Evolutionary conservation across 2,888 invertebrate species (phyloP), one percentile per base, ranked within the genome.

Genomic region (Cactoblastis cactorum): DNA sequence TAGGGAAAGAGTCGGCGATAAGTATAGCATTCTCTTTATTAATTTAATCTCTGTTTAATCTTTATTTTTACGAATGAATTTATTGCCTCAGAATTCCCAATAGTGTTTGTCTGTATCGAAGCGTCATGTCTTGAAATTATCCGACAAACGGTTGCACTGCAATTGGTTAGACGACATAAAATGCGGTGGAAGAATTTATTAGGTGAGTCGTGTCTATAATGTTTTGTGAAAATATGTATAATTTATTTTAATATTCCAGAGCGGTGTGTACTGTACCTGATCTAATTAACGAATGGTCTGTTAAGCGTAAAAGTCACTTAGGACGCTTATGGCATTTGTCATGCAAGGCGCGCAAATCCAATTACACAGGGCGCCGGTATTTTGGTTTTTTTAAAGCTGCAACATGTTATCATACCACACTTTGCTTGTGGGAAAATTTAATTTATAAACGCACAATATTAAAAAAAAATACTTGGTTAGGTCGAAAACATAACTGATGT

Each of bases 271-370:
- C 2, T 33, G 37, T 14, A 24, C 47, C 17, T 38, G 38, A 48
- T 48, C 17, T 38, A 9, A 28, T 38, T 38, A 37, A 48, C 37
- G 28, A 49, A 32, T 15, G 41, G 34, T 28, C 22, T 48, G 49
- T 45, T 50, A 5, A 45, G 33, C 33, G 48, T 49, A 43, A 41
- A 50, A 53, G 48, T 53, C 50, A 39, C 49, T 34, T 41, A 49
- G 49, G 41, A 49, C 33, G 32, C 39, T 49, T 38, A 49, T 54
- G 57, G 57, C 55, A 61, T 60, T 56, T 59, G 55, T 64, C 57
- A 58, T 52, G 53, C 50, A 49, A 59, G 56, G 56, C 55, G 49
- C 53, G 51, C 52, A 62, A 62, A 66, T 61, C 58, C 50, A 62
- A 63, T 67, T 62, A 62, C 43, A 37, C 2, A 32, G 18, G 45